Percentiles rank a stretch among this genome's conserved stretches.
These are phyloP conservation scores for Trichopria drosophilae DNA, from an alignment of 2,888 invertebrate species.

Conservation along the genomic window DNA sequence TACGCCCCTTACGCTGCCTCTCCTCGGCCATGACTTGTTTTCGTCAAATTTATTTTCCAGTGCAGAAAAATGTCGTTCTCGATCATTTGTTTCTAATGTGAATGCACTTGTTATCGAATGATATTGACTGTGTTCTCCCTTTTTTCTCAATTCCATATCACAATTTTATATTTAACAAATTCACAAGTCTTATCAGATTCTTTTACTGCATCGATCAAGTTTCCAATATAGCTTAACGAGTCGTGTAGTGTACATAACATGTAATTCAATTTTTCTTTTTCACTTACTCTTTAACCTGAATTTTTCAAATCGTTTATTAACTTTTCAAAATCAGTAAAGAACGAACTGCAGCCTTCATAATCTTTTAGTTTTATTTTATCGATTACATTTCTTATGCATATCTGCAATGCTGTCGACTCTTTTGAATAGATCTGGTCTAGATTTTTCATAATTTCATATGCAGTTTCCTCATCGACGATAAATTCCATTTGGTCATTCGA, in stretches of 20 bases:
- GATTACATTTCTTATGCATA: slow-evolving; percentile 7
- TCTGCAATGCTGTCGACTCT: slow-evolving; percentile 10
- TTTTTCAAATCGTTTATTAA: slow-evolving; percentile 25
- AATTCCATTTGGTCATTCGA: too few species aligned
- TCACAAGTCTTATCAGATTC: too few species aligned
- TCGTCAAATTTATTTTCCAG: too few species aligned
- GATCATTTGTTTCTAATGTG: too few species aligned
- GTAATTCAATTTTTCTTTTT: slow-evolving; percentile 30
- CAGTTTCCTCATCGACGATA: too few species aligned
- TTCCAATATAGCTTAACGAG: slow-evolving; percentile 18
- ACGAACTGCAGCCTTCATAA: slow-evolving; percentile 9
- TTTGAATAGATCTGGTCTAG: slow-evolving; percentile 9
- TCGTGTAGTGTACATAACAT: too few species aligned
- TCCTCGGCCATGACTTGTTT: too few species aligned
- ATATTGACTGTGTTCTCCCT: slow-evolving; percentile 21
- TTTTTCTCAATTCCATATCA: slow-evolving; percentile 10
- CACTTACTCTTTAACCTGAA: slow-evolving; percentile 20
- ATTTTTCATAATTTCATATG: too few species aligned
- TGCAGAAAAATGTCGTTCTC: too few species aligned
- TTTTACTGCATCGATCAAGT: too few species aligned
- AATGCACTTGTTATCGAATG: too few species aligned
- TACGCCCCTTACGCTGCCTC: too few species aligned
- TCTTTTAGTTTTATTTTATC: slow-evolving; percentile 11
- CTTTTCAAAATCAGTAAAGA: slow-evolving; percentile 31
- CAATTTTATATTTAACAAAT: slow-evolving; percentile 31